These are phyloP conservation scores for Thalassoma bifasciatum DNA, from an alignment of 2,113 vertebrate genomes.

Conservation along the genomic window DNA sequence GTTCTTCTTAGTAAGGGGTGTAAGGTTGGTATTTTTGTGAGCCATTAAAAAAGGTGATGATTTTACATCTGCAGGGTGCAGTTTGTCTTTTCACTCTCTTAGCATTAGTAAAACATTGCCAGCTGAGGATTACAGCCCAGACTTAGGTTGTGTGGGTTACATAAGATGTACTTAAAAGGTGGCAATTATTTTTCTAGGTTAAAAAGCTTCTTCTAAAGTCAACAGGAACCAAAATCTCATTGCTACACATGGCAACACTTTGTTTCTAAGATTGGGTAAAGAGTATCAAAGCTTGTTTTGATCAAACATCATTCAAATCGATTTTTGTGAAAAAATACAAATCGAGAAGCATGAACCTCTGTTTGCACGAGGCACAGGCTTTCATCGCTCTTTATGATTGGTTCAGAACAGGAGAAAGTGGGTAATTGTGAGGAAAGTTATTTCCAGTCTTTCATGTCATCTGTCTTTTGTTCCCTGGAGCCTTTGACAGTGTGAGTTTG, in stretches of 20 bases:
- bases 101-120: constrained; percentile 38
- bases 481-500: background rate
- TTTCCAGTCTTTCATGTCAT: constrained; percentile 34
- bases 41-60: constrained; percentile 46
- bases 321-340: constrained; percentile 16
- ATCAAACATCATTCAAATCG: constrained; percentile 12
- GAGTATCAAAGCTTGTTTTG: constrained; percentile 14
- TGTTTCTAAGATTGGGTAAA: constrained; percentile 16
- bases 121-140: constrained; percentile 39
- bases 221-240: constrained; percentile 25
- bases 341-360: constrained; percentile 6
- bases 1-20: constrained; percentile 7
- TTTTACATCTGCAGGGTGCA: constrained; percentile 42
- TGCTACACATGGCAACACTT: constrained; percentile 17
- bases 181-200: constrained; percentile 64
- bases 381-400: constrained; percentile 37
- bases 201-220: constrained; percentile 35
- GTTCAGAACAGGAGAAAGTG: constrained; percentile 25
- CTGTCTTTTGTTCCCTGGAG: constrained; percentile 22
- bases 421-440: constrained; percentile 21
- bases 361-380: constrained; percentile 26
- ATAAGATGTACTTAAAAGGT: constrained; percentile 65
- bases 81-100: constrained; percentile 26
- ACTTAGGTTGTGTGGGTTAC: constrained; percentile 47
- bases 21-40: constrained; percentile 42